A percentile compares a stretch with the other conserved stretches of the same genome.
phyloP scores from a whole-genome alignment of 2,888 invertebrate species.

The Phorcus lineatus region DNA sequence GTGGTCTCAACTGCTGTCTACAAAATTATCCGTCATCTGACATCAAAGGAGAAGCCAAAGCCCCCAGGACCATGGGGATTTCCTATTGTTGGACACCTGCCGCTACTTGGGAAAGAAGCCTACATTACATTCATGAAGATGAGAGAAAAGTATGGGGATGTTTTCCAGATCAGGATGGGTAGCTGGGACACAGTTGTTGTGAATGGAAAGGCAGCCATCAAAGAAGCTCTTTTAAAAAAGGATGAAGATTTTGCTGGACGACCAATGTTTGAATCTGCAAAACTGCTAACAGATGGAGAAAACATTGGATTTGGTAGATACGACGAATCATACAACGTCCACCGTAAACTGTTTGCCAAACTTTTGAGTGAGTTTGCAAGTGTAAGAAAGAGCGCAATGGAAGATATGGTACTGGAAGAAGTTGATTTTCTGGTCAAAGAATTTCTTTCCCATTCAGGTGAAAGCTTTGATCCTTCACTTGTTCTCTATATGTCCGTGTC shows the following conservation, averaged over 20 bases:
- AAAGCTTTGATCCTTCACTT: conserved; percentile 19
- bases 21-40: not conserved
- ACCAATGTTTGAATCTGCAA: conserved; percentile 35
- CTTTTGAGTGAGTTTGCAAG: conserved; percentile 39
- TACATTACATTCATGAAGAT: conserved; percentile 38
- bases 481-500: conserved; percentile 20
- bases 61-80: conserved; percentile 47
- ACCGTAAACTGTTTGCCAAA: conserved; percentile 43
- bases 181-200: conserved; percentile 46
- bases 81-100: conserved; percentile 51
- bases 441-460: not conserved
- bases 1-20: too few species aligned
- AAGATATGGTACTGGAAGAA: conserved; percentile 34
- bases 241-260: conserved; percentile 41
- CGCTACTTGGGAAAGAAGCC: conserved; percentile 41
- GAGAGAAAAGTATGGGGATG: conserved; percentile 44
- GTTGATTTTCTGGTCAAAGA: conserved; percentile 16
- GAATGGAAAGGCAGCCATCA: conserved; percentile 42
- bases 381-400: conserved; percentile 28
- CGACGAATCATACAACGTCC: conserved; percentile 39
- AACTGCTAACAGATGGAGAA: conserved; percentile 23
- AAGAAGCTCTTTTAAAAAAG: conserved; percentile 30
- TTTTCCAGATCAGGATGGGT: conserved; percentile 46
- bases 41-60: not conserved
- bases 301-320: conserved; percentile 26